Conservation (phyloP, 2,888 invertebrate genomes). For the Pseudococcus longispinus region DNA sequence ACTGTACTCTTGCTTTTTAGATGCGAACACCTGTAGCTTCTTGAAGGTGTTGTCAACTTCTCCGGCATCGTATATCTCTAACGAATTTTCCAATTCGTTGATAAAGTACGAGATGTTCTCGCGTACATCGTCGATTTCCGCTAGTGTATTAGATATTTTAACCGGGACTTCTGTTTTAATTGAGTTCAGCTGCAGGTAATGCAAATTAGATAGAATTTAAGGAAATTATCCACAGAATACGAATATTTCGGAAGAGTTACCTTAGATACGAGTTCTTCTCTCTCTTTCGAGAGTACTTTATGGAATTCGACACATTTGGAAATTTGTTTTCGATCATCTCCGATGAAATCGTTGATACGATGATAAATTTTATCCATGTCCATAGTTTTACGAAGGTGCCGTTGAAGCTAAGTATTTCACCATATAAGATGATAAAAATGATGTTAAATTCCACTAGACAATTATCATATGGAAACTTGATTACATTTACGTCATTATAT, state of each 20-base stretch:
- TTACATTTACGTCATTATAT: too few relatives aligned
- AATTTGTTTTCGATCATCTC: constrained; percentile 35
- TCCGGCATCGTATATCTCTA: constrained; percentile 40
- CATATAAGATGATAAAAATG: not conserved
- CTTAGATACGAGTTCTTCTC: constrained; percentile 39
- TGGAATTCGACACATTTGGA: constrained; percentile 34
- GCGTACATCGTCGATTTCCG: not conserved
- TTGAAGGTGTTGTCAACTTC: constrained; percentile 38
- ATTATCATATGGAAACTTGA: not conserved
- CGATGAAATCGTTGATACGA: constrained; percentile 45
- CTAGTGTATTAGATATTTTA: not conserved
- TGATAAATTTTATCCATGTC: constrained; percentile 43
- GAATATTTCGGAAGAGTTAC: constrained; percentile 10
- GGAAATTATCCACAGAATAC: not conserved
- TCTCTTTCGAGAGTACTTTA: constrained; percentile 10
- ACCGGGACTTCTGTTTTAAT: constrained; percentile 10
- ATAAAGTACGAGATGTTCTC: not conserved
- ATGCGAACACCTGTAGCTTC: constrained; percentile 38
- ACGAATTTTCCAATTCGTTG: constrained; percentile 1
- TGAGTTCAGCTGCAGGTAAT: not conserved
- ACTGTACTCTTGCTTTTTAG: constrained; percentile 4
- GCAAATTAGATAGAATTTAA: not conserved
- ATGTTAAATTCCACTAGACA: not conserved
- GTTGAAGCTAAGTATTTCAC: not conserved
- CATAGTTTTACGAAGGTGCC: not conserved